Evolutionary conservation across 2,113 vertebrate genomes (phyloP).

Genomic region (Sisor rabdophorus): DNA sequence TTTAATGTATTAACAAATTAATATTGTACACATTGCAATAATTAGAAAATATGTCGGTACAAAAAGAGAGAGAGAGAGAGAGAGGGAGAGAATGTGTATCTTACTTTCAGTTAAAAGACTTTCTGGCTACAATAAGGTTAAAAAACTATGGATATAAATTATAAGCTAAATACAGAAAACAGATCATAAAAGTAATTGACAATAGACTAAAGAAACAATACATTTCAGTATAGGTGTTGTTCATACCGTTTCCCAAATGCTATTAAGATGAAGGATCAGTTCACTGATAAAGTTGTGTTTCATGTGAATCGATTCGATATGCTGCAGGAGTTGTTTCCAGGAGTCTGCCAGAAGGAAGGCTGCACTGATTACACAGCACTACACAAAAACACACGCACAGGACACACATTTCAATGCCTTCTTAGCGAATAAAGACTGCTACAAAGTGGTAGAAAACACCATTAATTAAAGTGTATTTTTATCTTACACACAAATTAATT

Average conservation of each 20-base stretch:
- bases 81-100: neutral
- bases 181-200: neutral
- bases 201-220: neutral
- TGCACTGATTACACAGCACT: slow-evolving; percentile 71
- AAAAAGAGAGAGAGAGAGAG: neutral
- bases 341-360: slow-evolving; percentile 64
- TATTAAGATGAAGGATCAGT: slow-evolving; percentile 9
- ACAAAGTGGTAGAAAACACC: neutral
- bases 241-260: slow-evolving; percentile 26
- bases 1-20: neutral
- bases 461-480: neutral
- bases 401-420: neutral
- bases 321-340: slow-evolving; percentile 62
- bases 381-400: slow-evolving; percentile 28
- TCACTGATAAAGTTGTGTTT: slow-evolving; percentile 60
- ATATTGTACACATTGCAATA: neutral
- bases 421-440: too few species aligned
- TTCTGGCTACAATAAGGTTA: neutral
- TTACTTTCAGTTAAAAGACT: neutral
- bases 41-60: neutral
- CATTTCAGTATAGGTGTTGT: neutral
- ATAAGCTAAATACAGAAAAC: neutral
- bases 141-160: neutral
- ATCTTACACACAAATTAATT: neutral
- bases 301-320: slow-evolving; percentile 63